Evolutionary conservation across 2,113 vertebrate genomes (phyloP).

Genomic region (Entomyzon cyanotis): DNA sequence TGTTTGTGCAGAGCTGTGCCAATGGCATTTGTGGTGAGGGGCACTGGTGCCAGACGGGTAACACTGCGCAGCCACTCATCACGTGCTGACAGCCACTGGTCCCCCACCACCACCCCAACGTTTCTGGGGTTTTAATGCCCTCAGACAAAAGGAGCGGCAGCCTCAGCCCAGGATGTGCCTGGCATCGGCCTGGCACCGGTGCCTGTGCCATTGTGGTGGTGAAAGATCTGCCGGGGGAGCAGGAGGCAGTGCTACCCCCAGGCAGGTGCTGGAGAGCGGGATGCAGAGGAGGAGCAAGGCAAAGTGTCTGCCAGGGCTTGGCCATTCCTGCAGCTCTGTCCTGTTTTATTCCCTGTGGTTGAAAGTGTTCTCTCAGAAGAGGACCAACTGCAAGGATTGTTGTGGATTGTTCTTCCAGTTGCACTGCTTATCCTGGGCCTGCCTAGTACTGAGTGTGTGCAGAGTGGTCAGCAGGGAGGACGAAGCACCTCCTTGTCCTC

Average conservation of each 20-base stretch:
- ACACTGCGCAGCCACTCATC: not conserved
- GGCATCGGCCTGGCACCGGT: not conserved
- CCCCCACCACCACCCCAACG: not conserved
- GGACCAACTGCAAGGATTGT: rapidly evolving
- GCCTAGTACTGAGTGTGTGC: rapidly evolving
- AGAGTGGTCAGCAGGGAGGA: rapidly evolving
- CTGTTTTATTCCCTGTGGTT: rapidly evolving
- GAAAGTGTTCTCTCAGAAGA: rapidly evolving
- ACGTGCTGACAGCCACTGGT: not conserved
- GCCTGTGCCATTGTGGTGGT: rapidly evolving
- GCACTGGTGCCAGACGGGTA: conserved; percentile 46
- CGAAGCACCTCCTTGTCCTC: not conserved
- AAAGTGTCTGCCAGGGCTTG: not conserved
- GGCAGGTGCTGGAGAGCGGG: not conserved
- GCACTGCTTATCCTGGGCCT: rapidly evolving
- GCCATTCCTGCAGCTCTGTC: not conserved
- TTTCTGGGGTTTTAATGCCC: not conserved
- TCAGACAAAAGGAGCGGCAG: not conserved
- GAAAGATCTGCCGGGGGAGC: not conserved
- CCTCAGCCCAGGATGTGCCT: not conserved
- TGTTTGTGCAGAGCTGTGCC: conserved; percentile 43
- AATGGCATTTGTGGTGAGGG: conserved; percentile 28
- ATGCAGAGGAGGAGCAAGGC: not conserved
- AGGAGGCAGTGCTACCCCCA: not conserved
- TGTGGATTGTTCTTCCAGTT: rapidly evolving